These are phyloP conservation scores for Meda fulgida DNA, from an alignment of 2,797 vertebrate species.

Conservation along the genomic window DNA sequence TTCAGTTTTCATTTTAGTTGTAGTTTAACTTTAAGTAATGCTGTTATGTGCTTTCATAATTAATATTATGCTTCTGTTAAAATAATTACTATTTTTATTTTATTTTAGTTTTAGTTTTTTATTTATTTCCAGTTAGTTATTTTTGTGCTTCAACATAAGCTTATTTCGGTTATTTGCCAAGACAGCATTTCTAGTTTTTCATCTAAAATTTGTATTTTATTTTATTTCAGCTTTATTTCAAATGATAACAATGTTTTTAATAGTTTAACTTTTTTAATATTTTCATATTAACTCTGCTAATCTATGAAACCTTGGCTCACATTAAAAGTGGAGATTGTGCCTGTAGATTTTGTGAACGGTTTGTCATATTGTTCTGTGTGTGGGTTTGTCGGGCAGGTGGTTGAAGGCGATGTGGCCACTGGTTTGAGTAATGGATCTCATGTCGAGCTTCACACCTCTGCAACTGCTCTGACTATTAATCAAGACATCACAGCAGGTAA, in stretches of 20 bases:
- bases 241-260: not conserved
- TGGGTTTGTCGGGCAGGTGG: constrained; percentile 67
- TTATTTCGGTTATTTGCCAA: not conserved
- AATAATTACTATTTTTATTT: no score
- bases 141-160: not conserved
- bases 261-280: not conserved
- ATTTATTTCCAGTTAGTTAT: not conserved
- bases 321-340: not conserved
- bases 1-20: no score
- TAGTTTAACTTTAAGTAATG: not conserved
- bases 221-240: not conserved
- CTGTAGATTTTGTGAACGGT: not conserved
- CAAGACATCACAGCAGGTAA: constrained; percentile 89
- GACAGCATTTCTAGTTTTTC: not conserved
- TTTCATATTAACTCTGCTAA: not conserved
- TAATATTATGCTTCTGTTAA: not conserved
- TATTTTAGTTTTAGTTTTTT: no score
- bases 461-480: constrained; percentile 79
- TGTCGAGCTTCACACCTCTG: constrained; percentile 68
- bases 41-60: not conserved
- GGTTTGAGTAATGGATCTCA: constrained; percentile 75
- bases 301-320: not conserved
- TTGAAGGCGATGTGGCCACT: constrained; percentile 74
- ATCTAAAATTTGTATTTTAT: not conserved
- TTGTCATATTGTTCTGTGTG: not conserved